A percentile compares a stretch with the other conserved stretches of the same genome.
These are phyloP conservation scores for Rhombomys opimus DNA, from an alignment of 2,113 vertebrate genomes.

Conservation along the genomic window DNA sequence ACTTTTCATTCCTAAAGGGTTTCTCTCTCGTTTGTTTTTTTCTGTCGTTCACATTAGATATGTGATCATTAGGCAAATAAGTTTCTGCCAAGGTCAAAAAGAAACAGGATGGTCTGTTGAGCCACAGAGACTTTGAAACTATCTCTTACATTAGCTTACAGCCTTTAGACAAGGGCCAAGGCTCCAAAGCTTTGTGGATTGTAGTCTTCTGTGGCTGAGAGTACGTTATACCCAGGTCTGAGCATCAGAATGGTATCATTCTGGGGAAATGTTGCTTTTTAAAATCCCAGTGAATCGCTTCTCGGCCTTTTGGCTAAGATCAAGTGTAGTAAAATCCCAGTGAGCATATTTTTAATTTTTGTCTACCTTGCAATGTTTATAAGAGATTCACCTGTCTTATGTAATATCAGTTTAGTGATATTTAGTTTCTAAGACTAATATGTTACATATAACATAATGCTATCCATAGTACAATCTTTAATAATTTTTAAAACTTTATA, in stretches of 20 bases:
- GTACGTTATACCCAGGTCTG: not conserved
- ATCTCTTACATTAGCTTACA: not conserved
- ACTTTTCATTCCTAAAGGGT: not conserved
- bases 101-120: not conserved
- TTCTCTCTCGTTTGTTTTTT: conserved; percentile 1
- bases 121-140: not conserved
- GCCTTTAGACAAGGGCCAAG: not conserved
- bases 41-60: not conserved
- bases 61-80: not conserved
- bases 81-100: not conserved
- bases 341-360: not conserved
- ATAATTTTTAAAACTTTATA: not conserved
- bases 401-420: conserved; percentile 6
- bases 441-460: conserved; percentile 27
- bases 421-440: conserved; percentile 39
- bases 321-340: not conserved
- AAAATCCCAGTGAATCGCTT: too few species aligned
- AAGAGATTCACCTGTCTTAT: conserved; percentile 26
- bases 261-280: not conserved
- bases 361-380: not conserved
- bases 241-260: too few species aligned
- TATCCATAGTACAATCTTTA: not conserved
- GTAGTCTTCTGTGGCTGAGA: not conserved
- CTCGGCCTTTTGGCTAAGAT: too few species aligned
- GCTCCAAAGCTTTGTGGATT: not conserved